Evolutionary conservation across 2,113 vertebrate species (phyloP), one percentile per base, ranked within the genome.

Genomic region (Vulpes vulpes): DNA sequence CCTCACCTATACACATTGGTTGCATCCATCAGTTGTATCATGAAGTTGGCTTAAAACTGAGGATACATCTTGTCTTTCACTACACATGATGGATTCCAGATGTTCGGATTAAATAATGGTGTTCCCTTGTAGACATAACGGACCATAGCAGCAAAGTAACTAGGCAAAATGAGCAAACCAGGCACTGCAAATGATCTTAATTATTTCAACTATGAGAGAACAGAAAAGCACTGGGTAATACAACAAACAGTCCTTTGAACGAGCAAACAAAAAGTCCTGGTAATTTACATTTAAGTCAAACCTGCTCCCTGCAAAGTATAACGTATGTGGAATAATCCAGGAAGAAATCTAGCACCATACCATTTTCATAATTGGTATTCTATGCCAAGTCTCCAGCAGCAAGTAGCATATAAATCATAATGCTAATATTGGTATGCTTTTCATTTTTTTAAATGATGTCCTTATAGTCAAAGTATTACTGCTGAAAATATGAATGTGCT

Each of bases 1-100:
- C 83, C 74, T 97, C 57, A 71, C 89, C 87, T 97, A 97, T 98
- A 96, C 94, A 95, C 90, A 79, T 97, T 98, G 97, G 97, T 98
- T 97, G 93, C 97, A 98, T 97, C 98, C 97, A 98, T 98, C 98
- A 98, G 97, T 98, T 98, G 95, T 97, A 97, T 97, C 96, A 94
- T 96, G 95, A 85, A 95, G 94, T 98, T 98, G 55, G 92, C 98
- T 97, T 98, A 97, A 98, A 97, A 97, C 91, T 96, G 97, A 98
- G 97, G 98, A 98, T 98, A 98, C 96, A 98, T 98, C 97, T 98
- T 99, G 98, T 98, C 98, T 98, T 98, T 98, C 96, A 98, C 98
- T 98, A 98, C 94, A 96, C 65, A 94, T 98, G 98, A 99, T 99
- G 95, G 94, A 76, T 98, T 98, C 98, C 98, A 99, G 98, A 98